These are phyloP conservation scores for Macrobrachium rosenbergii DNA, from an alignment of 1,140 invertebrate genomes.

Conservation along the genomic window DNA sequence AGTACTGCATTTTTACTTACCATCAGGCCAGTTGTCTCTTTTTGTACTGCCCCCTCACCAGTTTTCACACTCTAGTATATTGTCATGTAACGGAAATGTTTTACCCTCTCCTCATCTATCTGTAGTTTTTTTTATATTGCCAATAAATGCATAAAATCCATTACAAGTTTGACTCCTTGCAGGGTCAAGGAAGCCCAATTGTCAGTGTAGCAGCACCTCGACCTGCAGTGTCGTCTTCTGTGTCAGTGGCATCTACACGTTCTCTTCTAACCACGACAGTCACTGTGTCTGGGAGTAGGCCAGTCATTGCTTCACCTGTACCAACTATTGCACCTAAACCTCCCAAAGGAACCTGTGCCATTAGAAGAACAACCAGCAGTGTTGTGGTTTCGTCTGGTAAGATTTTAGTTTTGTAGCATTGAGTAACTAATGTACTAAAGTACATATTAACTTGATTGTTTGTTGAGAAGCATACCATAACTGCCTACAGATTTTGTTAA, in stretches of 20 bases:
- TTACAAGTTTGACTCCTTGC: too few species aligned
- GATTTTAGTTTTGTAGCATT: background rate
- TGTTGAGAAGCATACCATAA: background rate
- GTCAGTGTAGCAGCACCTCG: constrained; percentile 21
- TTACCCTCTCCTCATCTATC: too few species aligned
- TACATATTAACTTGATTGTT: background rate
- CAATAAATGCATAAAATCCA: background rate
- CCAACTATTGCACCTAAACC: constrained; percentile 44
- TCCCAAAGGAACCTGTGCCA: background rate
- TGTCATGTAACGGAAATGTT: too few species aligned
- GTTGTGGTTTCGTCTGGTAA: constrained; percentile 52
- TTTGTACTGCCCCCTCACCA: too few species aligned
- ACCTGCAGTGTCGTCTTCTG: constrained; percentile 17
- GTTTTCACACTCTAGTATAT: too few species aligned
- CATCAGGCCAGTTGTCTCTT: too few species aligned
- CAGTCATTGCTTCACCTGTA: constrained; percentile 30
- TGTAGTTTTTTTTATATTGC: background rate
- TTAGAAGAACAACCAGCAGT: constrained; percentile 3
- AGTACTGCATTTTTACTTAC: too few species aligned
- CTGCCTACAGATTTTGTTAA: too few species aligned
- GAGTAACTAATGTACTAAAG: background rate
- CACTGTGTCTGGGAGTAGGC: constrained; percentile 24
- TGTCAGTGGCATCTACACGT: constrained; percentile 15
- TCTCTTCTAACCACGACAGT: background rate
- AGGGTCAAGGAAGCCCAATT: constrained; percentile 10